These are phyloP conservation scores for Dromococcyx pavoninus DNA, from an alignment of 2,797 vertebrate species.

Conservation along the genomic window DNA sequence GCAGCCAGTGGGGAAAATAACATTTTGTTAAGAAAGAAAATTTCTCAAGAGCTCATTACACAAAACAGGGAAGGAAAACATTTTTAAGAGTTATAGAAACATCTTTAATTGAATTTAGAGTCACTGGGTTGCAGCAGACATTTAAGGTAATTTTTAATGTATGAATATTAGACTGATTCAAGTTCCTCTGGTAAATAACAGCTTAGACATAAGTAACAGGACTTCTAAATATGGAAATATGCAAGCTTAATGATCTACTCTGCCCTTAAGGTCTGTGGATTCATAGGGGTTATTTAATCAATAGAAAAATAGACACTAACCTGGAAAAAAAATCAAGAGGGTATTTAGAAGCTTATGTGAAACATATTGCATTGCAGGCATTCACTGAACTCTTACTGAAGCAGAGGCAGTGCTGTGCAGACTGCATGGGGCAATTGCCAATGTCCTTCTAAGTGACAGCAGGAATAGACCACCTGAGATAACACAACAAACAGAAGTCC, in stretches of 20 bases:
- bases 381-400: not conserved
- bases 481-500: not conserved
- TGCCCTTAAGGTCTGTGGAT: constrained; percentile 21
- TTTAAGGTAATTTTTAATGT: constrained; percentile 54
- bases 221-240: constrained; percentile 27
- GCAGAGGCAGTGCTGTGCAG: not conserved
- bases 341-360: not conserved
- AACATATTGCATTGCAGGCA: not conserved
- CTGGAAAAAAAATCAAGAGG: constrained; percentile 33
- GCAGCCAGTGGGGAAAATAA: constrained; percentile 6
- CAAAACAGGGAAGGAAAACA: constrained; percentile 21
- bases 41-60: constrained; percentile 44
- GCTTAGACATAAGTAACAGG: constrained; percentile 19
- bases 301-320: not conserved
- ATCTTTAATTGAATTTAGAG: constrained; percentile 41
- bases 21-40: constrained; percentile 26
- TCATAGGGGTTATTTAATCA: constrained; percentile 37
- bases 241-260: constrained; percentile 13
- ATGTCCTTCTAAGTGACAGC: not conserved
- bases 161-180: constrained; percentile 15
- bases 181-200: constrained; percentile 32
- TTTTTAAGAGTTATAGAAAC: constrained; percentile 27
- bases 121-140: not conserved
- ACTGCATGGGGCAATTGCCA: fast-evolving
- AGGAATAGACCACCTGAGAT: not conserved